A percentile compares a stretch with the other conserved stretches of the same genome.
Evolutionary conservation across 2,113 vertebrate species (phyloP).

Genomic region (Cyprinodon variegatus): DNA sequence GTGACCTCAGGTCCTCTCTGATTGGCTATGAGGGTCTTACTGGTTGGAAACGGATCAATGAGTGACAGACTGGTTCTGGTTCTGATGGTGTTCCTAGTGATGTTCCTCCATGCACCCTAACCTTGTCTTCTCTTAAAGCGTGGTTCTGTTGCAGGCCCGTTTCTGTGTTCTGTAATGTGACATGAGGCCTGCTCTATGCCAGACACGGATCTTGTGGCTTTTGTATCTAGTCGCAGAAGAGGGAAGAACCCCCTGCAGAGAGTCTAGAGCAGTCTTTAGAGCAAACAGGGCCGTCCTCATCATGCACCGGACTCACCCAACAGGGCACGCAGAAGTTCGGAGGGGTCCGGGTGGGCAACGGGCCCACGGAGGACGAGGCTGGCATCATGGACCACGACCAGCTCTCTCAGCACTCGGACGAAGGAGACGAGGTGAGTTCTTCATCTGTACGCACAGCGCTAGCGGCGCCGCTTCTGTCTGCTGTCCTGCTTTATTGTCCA

Average conservation of each 20-base stretch:
- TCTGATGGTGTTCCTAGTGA: too few relatives aligned
- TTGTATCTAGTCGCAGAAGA: constrained; percentile 86
- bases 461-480: too few relatives aligned
- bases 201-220: constrained; percentile 82
- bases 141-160: too few relatives aligned
- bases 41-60: too few relatives aligned
- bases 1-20: too few relatives aligned
- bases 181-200: constrained; percentile 77
- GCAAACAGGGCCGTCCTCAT: constrained; percentile 84
- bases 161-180: too few relatives aligned
- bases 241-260: constrained; percentile 81
- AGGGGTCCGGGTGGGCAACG: constrained; percentile 97
- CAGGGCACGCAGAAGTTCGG: constrained; percentile 99
- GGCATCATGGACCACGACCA: constrained; percentile 99
- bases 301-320: constrained; percentile 82
- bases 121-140: too few relatives aligned
- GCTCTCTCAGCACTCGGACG: constrained; percentile 96
- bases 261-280: constrained; percentile 84
- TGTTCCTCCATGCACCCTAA: too few relatives aligned
- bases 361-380: constrained; percentile 98
- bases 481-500: too few relatives aligned
- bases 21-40: too few relatives aligned
- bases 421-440: constrained; percentile 91
- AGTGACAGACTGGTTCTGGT: too few relatives aligned
- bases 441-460: too few relatives aligned